These are phyloP conservation scores for Diprion similis DNA, from an alignment of 1,140 invertebrate genomes.

Conservation along the genomic window DNA sequence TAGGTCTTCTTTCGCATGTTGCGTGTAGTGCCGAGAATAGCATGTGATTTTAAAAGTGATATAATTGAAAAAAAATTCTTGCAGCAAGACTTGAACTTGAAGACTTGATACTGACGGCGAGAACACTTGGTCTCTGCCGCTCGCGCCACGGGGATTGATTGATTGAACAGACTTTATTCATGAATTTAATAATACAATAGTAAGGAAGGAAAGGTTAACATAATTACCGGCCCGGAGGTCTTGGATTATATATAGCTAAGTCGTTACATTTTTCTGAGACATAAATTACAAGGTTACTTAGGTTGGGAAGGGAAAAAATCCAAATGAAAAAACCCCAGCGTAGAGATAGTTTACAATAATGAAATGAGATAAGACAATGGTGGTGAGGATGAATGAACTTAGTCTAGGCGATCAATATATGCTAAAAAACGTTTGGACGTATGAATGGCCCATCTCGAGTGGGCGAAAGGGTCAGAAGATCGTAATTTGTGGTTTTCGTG, in stretches of 20 bases:
- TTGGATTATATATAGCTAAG: not conserved
- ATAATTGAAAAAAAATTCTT: too few species aligned
- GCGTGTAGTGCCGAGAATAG: too few species aligned
- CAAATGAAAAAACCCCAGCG: not conserved
- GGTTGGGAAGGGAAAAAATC: not conserved
- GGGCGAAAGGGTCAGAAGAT: not conserved
- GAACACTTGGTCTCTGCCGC: too few species aligned
- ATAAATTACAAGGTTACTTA: not conserved
- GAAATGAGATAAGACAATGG: not conserved
- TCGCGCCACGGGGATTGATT: too few species aligned
- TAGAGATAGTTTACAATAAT: not conserved
- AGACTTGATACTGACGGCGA: too few species aligned
- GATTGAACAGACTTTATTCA: too few species aligned
- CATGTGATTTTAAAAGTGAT: too few species aligned
- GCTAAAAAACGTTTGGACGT: not conserved
- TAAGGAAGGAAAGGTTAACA: too few species aligned
- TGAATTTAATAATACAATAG: too few species aligned
- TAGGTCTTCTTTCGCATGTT: too few species aligned
- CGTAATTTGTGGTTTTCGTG: not conserved
- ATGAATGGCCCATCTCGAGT: not conserved
- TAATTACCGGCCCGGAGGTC: not conserved
- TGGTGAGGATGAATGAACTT: not conserved
- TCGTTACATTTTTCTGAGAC: not conserved
- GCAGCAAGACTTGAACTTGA: too few species aligned
- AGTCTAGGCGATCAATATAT: not conserved